phyloP scores from a whole-genome alignment of 2,113 vertebrate genomes.

The Castor canadensis region DNA sequence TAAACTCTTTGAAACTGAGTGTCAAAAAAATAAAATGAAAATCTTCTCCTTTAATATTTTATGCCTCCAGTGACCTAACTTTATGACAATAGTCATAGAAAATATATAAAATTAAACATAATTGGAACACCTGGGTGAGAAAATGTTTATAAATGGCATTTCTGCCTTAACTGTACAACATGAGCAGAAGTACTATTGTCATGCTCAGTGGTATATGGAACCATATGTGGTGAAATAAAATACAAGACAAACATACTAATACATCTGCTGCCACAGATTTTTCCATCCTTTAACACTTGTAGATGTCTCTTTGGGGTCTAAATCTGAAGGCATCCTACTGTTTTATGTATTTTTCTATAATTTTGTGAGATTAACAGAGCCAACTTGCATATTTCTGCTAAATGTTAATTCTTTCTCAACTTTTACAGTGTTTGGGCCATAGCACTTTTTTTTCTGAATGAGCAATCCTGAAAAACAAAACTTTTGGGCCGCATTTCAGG shows the following conservation, averaged over 20 bases:
- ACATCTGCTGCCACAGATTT: slow-evolving; percentile 68
- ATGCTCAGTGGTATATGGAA: neutral
- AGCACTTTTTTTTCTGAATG: slow-evolving; percentile 45
- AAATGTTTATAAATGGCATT: slow-evolving; percentile 56
- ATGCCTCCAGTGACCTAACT: slow-evolving; percentile 17
- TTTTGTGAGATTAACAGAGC: slow-evolving; percentile 50
- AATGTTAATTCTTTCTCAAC: slow-evolving; percentile 61
- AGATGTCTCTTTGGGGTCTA: slow-evolving; percentile 61
- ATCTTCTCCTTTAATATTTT: slow-evolving; percentile 34
- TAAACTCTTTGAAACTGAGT: neutral
- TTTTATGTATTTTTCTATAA: slow-evolving; percentile 49
- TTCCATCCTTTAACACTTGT: slow-evolving; percentile 15
- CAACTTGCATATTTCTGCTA: slow-evolving; percentile 22
- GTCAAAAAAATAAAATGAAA: slow-evolving; percentile 47
- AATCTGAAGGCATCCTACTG: neutral
- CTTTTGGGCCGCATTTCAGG: neutral
- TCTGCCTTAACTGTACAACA: slow-evolving; percentile 13
- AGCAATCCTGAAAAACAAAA: slow-evolving; percentile 20
- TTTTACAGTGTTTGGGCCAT: neutral
- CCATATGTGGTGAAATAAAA: slow-evolving; percentile 61
- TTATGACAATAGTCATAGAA: slow-evolving; percentile 50
- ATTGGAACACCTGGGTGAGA: slow-evolving; percentile 52
- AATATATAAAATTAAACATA: slow-evolving; percentile 57
- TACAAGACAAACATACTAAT: slow-evolving; percentile 67
- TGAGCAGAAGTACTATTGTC: neutral